These are phyloP conservation scores for Acanthacorydalis orientalis DNA, from an alignment of 2,888 invertebrate species.

Conservation along the genomic window DNA sequence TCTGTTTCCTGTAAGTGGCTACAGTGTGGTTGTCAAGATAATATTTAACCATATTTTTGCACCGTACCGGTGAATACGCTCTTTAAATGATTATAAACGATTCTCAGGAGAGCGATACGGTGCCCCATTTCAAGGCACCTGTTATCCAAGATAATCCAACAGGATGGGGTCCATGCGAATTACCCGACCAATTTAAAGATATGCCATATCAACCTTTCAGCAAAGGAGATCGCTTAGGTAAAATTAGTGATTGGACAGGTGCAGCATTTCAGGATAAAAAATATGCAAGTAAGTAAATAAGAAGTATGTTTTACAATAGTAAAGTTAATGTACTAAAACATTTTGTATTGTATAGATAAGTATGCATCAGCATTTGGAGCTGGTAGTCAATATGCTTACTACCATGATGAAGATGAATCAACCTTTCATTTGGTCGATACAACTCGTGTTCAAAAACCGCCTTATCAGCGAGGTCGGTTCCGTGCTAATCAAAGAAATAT, in stretches of 20 bases:
- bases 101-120: constrained; percentile 30
- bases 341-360: constrained; percentile 41
- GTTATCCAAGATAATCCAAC: constrained; percentile 67
- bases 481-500: constrained; percentile 62
- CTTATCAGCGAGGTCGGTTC: constrained; percentile 84
- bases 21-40: too few relatives aligned
- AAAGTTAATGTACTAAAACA: background rate
- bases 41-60: too few relatives aligned
- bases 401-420: constrained; percentile 97
- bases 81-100: constrained; percentile 18
- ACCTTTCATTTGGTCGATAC: constrained; percentile 97
- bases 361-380: constrained; percentile 86
- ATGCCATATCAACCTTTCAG: constrained; percentile 99
- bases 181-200: constrained; percentile 86
- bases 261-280: constrained; percentile 84
- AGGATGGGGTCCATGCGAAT: constrained; percentile 95
- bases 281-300: constrained; percentile 60
- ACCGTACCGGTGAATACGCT: too few relatives aligned
- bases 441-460: constrained; percentile 72
- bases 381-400: constrained; percentile 94
- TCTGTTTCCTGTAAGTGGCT: too few relatives aligned
- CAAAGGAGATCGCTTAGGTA: constrained; percentile 94
- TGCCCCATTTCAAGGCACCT: constrained; percentile 52
- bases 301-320: constrained; percentile 1
- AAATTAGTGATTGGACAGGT: constrained; percentile 98